Evolutionary conservation across 2,797 vertebrate species (phyloP).

Genomic region (Artibeus jamaicensis): DNA sequence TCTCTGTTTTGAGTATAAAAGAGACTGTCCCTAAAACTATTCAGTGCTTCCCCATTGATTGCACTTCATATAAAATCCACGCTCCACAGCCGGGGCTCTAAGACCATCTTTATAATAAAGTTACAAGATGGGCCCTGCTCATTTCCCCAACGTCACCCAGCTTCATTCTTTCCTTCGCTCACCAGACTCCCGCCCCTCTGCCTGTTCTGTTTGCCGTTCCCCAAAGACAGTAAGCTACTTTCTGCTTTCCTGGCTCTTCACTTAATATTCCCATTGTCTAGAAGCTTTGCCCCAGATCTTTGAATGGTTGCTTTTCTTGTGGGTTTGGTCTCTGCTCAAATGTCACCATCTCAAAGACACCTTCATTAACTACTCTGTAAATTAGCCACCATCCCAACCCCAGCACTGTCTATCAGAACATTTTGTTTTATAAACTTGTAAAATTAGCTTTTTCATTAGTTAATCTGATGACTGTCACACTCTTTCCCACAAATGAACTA

Average conservation of each 20-base stretch:
- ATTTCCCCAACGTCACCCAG: background rate
- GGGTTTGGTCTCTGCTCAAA: background rate
- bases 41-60: background rate
- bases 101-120: background rate
- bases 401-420: background rate
- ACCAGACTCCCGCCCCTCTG: background rate
- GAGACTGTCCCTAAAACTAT: background rate
- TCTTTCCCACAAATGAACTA: background rate
- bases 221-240: background rate
- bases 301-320: background rate
- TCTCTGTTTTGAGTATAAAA: background rate
- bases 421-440: background rate
- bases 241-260: background rate
- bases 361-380: background rate
- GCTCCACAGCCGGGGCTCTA: background rate
- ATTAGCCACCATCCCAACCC: background rate
- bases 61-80: background rate
- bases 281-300: background rate
- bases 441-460: background rate
- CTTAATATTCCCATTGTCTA: background rate
- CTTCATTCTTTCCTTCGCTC: background rate
- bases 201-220: background rate
- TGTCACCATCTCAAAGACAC: background rate
- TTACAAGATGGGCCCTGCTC: background rate
- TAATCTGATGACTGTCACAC: background rate